These are phyloP conservation scores for Eubucco bourcierii DNA, from an alignment of 2,113 vertebrate species.

Conservation along the genomic window DNA sequence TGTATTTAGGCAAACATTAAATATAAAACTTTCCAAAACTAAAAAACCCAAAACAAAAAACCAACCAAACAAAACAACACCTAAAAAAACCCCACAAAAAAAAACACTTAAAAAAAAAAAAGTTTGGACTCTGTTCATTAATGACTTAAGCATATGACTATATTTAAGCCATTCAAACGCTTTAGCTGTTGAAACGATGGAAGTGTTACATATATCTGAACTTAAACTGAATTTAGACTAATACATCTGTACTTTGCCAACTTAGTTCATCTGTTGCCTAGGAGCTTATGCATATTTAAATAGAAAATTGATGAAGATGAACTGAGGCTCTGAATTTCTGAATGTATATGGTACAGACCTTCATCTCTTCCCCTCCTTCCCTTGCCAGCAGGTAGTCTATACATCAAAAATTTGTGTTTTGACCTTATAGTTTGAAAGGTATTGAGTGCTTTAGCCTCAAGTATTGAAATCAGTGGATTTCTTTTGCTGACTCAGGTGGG, in stretches of 20 bases:
- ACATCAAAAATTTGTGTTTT: constrained; percentile 31
- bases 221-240: constrained; percentile 3
- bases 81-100: too few species aligned
- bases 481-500: constrained; percentile 48
- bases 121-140: neutral
- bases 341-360: accelerated
- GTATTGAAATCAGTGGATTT: constrained; percentile 33
- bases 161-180: constrained; percentile 12
- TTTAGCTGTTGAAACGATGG: neutral
- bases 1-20: constrained; percentile 9
- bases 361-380: neutral
- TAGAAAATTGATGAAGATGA: neutral
- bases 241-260: neutral
- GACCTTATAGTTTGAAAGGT: constrained; percentile 51
- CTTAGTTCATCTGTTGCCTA: neutral
- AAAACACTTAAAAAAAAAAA: neutral
- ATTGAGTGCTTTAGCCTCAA: constrained; percentile 52
- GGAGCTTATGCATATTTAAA: neutral
- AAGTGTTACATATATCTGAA: neutral
- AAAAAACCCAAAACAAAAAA: too few species aligned
- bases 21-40: neutral
- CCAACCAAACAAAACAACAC: too few species aligned
- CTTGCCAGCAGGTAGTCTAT: neutral
- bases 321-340: neutral
- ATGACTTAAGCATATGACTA: neutral